Evolutionary conservation across 2,888 invertebrate genomes (phyloP).

Genomic region (Merodon equestris): DNA sequence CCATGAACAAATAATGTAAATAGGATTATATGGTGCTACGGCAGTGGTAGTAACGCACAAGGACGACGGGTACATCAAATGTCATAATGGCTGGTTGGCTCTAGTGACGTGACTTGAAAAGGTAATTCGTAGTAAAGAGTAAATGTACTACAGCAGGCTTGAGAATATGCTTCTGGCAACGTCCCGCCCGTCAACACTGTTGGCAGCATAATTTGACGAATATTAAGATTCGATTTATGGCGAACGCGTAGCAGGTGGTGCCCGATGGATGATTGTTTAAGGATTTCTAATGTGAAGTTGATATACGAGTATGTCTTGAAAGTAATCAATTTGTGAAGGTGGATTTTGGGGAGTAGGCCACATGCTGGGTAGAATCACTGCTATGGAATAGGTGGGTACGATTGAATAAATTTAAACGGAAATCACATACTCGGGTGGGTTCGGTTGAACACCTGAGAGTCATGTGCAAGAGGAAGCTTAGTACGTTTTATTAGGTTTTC

Average conservation of each 20-base stretch:
- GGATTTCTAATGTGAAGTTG: constrained; percentile 6
- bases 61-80: constrained; percentile 49
- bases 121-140: constrained; percentile 5
- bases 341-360: too few relatives aligned
- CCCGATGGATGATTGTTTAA: not conserved
- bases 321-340: constrained; percentile 5
- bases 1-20: constrained; percentile 58
- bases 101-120: constrained; percentile 48
- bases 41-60: constrained; percentile 12
- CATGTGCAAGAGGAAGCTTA: too few relatives aligned
- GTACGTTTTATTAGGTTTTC: too few relatives aligned
- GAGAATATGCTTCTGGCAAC: too few relatives aligned
- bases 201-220: constrained; percentile 24
- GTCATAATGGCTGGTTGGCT: constrained; percentile 44
- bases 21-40: constrained; percentile 43
- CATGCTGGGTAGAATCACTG: too few relatives aligned
- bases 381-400: too few relatives aligned
- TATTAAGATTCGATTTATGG: constrained; percentile 23
- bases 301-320: not conserved
- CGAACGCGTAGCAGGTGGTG: not conserved
- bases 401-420: too few relatives aligned
- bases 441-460: too few relatives aligned
- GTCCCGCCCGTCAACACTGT: not conserved
- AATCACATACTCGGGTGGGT: too few relatives aligned
- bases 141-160: too few relatives aligned